Base-by-base conservation (phyloP, 2,888 invertebrate species). In the Ditylenchus weischeri region DNA sequence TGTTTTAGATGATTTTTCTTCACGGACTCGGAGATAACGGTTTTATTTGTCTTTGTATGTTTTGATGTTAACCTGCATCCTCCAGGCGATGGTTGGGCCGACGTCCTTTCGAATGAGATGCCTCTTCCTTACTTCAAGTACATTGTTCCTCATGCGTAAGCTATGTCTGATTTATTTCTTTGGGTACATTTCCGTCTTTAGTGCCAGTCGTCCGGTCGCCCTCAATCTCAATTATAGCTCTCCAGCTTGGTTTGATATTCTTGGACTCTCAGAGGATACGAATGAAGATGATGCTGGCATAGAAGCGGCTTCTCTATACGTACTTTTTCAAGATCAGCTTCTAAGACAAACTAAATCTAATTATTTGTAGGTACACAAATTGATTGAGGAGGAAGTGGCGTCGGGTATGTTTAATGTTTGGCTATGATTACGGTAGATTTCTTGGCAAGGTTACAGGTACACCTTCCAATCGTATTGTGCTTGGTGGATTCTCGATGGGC, bases 211-310 rank as follows among this genome's bases (percentile, higher is more conserved):
- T 15, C 64, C 74, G 11, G 82, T 82, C 4, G 76, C 81, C 0
- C 74, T 82, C 36, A 83, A 83, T 69, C 74, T 77, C 67, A 81
- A 81, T 64, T 78, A 79, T 78, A 62, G 69, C 1, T 79, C 79
- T 77, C 82, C 82, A 13, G 82, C 82, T 0, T 81, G 82, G 82
- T 82, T 75, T 66, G 82, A 82, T 70, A 73, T 82, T 15, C 70
- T 69, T 60, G 82, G 83, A 19, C 69, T 82, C 35, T 69, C 72
- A 7, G 69, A 72, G 8, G 69, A 72, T 36, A 57, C 75, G 6
- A 66, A 58, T 0, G 82, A 82, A 74, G 82, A 82, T 58, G 77
- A 69, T 0, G 70, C 60, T 10, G 82, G 82, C 49, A 83, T 82
- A 63, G 73, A 72, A 21, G 65, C 68, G 0, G 80, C 82, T n/a